A percentile compares a stretch with the other conserved stretches of the same genome.
These are phyloP conservation scores for Acrobasis suavella DNA, from an alignment of 2,888 invertebrate genomes.

Conservation along the genomic window DNA sequence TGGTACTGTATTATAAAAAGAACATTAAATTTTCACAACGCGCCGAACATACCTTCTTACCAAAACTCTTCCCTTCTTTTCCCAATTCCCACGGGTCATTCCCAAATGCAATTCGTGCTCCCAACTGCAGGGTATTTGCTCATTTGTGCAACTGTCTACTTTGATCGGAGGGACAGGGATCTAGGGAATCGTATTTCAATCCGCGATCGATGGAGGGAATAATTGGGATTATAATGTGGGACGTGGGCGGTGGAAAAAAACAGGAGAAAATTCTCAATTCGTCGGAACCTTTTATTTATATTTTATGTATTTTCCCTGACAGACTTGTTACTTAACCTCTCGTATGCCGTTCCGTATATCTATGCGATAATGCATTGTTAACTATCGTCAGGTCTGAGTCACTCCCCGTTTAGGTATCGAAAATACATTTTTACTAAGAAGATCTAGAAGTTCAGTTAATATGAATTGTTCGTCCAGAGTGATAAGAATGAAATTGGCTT, in stretches of 20 bases:
- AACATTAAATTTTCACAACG: not conserved
- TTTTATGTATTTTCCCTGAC: no score
- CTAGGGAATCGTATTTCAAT: conserved; percentile 15
- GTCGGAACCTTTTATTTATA: not conserved
- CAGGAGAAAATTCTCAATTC: no score
- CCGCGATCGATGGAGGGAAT: conserved; percentile 11
- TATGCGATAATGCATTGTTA: no score
- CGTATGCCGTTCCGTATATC: no score
- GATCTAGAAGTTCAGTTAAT: no score
- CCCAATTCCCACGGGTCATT: conserved; percentile 6
- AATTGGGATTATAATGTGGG: not conserved
- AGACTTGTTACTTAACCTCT: no score
- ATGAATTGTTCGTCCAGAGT: no score
- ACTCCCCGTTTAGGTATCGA: no score
- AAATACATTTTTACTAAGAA: no score
- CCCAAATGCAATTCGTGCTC: conserved; percentile 8
- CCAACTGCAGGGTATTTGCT: conserved; percentile 6
- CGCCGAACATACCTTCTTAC: not conserved
- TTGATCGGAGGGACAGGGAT: conserved; percentile 9
- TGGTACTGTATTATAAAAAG: no score
- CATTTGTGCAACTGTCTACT: conserved; percentile 16
- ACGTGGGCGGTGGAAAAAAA: not conserved
- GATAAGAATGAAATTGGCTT: no score
- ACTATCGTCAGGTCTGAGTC: no score
- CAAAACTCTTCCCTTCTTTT: conserved; percentile 6